Evolutionary conservation across 2,888 invertebrate genomes (phyloP).

Genomic region (Glaucopsyche alexis): DNA sequence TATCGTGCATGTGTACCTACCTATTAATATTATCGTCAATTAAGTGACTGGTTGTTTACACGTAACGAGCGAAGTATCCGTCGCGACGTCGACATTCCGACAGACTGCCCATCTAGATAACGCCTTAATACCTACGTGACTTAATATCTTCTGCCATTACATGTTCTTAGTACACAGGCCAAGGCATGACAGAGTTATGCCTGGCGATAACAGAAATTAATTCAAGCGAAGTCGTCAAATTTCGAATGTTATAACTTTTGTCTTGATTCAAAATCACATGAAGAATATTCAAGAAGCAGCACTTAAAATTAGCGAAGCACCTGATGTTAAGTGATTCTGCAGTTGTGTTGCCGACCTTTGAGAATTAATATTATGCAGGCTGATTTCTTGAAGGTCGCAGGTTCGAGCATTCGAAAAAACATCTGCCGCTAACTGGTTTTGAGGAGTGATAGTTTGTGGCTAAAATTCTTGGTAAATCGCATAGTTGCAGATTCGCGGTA

Average conservation of each 20-base stretch:
- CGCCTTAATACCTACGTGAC: conserved; percentile 23
- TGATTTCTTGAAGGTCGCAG: conserved; percentile 20
- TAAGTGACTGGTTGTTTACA: conserved; percentile 25
- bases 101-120: conserved; percentile 22
- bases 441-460: conserved; percentile 7
- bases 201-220: not conserved
- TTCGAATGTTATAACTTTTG: not conserved
- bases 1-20: not conserved
- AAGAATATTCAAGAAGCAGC: not conserved
- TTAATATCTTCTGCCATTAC: not conserved
- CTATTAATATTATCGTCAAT: conserved; percentile 20
- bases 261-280: not conserved
- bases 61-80: conserved; percentile 4
- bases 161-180: conserved; percentile 7
- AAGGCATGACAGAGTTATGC: not conserved
- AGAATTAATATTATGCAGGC: not conserved
- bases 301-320: not conserved
- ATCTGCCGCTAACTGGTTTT: conserved; percentile 18
- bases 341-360: conserved; percentile 8
- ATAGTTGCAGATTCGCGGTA: not conserved
- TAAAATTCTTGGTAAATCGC: conserved; percentile 14
- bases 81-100: conserved; percentile 4
- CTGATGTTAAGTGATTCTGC: not conserved
- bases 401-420: conserved; percentile 12
- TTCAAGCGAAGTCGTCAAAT: not conserved